Base-by-base conservation (phyloP, 1,140 invertebrate genomes). In the Mamestra configurata region DNA sequence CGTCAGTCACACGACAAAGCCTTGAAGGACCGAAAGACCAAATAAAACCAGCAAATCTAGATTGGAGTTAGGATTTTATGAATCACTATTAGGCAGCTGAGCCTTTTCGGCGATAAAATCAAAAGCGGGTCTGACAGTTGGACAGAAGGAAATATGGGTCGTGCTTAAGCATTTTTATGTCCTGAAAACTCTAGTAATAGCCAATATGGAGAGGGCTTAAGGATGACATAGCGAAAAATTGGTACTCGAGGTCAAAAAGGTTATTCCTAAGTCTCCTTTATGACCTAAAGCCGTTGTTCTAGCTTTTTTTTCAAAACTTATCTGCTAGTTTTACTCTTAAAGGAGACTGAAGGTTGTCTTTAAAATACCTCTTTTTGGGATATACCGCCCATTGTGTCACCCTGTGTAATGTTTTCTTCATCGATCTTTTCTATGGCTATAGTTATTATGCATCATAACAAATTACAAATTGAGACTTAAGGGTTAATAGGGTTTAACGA, bases 41-140 rank as follows among this genome's bases (percentile, higher is more conserved):
- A 71, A 71, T 51, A 71, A 61, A 61, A 76, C 53, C 35, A 18
- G 13, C 13, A 31, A 43, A 61, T 76, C 57, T 76, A 76, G 73
- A 46, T 64, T 46, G 31, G 55, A 20, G 27, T 64, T 49, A 64
- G 57, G 22, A 49, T 76, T 76, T 76, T 64, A 76, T 76, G 57
- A 61, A 76, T 76, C 57, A 76, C 55, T 76, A 49, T 64, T 73
- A 57, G 55, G 13, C 55, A 76, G 57, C 72, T 49, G 27, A 76
- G 24, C 35, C 57, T 31, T 18, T 24, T 55, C 20, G 22, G n/a
- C 15, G 73, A 76, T 76, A 76, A 76, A 61, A 64, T 76, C 40
- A 76, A 31, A 76, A 76, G 5, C 27, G 40, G 57, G 57, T 64
- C 57, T 46, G 73, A 64, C 57, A 76, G 71, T 43, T 7, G 11